phyloP scores from a whole-genome alignment of 1,140 invertebrate genomes.

The Marisa cornuarietis region DNA sequence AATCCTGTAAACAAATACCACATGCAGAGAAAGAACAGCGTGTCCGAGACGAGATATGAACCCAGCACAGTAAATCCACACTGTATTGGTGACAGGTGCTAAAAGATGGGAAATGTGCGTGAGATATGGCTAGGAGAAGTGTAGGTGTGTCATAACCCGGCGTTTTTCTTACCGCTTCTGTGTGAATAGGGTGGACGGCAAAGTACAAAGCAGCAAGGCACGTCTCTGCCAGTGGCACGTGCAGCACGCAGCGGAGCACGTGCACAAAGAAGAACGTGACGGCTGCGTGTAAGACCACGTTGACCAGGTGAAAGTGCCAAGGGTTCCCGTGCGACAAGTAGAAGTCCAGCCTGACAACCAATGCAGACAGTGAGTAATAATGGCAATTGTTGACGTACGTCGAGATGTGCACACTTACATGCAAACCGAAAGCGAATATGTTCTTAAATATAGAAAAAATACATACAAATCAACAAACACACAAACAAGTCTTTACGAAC shows the following conservation, averaged over 20 bases:
- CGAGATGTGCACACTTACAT: too few relatives aligned
- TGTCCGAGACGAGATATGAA: too few relatives aligned
- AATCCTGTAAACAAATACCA: too few relatives aligned
- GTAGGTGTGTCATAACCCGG: too few relatives aligned
- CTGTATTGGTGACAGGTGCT: too few relatives aligned
- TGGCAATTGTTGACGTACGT: neutral
- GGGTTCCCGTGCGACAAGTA: constrained; percentile 38
- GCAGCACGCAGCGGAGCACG: constrained; percentile 37
- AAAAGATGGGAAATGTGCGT: too few relatives aligned
- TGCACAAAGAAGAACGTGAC: constrained; percentile 60
- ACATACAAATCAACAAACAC: too few relatives aligned
- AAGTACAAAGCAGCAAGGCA: constrained; percentile 53
- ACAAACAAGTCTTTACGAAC: too few relatives aligned
- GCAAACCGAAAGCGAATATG: neutral
- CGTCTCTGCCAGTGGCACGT: constrained; percentile 23
- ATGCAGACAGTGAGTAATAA: neutral
- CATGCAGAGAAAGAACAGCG: too few relatives aligned
- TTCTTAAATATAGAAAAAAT: too few relatives aligned
- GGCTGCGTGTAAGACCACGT: constrained; percentile 64
- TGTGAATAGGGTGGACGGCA: constrained; percentile 63
- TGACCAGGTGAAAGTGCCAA: constrained; percentile 66
- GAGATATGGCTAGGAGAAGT: too few relatives aligned
- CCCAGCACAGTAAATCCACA: too few relatives aligned
- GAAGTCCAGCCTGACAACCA: constrained; percentile 52
- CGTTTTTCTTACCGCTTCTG: constrained; percentile 57